Base-by-base conservation (phyloP, 2,888 invertebrate genomes). In the Volucella bombylans region DNA sequence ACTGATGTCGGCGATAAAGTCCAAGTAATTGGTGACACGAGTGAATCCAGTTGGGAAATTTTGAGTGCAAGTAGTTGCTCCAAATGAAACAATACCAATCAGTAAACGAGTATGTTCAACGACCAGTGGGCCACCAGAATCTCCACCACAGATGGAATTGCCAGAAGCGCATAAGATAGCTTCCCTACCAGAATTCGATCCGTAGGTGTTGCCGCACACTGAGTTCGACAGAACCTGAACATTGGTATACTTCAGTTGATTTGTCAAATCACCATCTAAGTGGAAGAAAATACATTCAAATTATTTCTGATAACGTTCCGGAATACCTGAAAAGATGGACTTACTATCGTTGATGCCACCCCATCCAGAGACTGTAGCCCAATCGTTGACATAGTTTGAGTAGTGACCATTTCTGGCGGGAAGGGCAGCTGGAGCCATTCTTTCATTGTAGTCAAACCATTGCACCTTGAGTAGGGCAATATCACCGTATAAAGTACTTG, bases 361-460 rank as follows among this genome's bases (percentile, higher is more conserved):
- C 91, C 91, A 92, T 8, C 92, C 92, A 12, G 89, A 90, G 69
- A 90, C 91, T 45, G 90, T 89, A 10, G 89, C 91, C 31, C 87
- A 87, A 39, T 81, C 72, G 11, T 89, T 90, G 3, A 87, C 88
- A 43, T 89, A 90, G 41, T 86, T 87, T 0, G 89, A 88, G 4
- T 73, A 41, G 0, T 82, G 49, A 8, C 14, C 59, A 54, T 81
- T 76, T 8, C 72, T 55, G 14, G 74, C 80, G 0, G 91, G 90
- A 79, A 91, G 80, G 11, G 65, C 72, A 0, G 90, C 90, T 1
- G 91, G 90, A 18, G 89, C 89, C 38, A 91, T 90, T 54, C 88
- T 88, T 0, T 10, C 59, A 10, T 50, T 88, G 23, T 0, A 89
- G 89, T 55, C 89, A 90, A 3, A 52, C 23, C 0, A 91, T 87